A percentile compares a stretch with the other conserved stretches of the same genome.
These are phyloP conservation scores for Gavialis gangeticus DNA, from an alignment of 2,113 vertebrate species.

Conservation along the genomic window DNA sequence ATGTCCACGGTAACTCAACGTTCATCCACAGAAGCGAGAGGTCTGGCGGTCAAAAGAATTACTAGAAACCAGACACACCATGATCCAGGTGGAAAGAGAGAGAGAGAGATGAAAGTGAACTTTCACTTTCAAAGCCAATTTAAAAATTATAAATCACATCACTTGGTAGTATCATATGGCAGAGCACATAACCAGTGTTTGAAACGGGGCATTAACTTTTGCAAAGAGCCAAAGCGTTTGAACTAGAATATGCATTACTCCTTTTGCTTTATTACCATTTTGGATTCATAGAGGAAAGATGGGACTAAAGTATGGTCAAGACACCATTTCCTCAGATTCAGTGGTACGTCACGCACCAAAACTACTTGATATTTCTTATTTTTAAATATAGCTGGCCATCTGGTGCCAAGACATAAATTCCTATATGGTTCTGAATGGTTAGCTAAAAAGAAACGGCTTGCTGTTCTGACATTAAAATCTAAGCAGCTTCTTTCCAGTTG, in stretches of 20 bases:
- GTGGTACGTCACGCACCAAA: not conserved
- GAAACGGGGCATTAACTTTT: conserved; percentile 36
- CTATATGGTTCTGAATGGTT: conserved; percentile 75
- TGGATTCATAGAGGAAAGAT: not conserved
- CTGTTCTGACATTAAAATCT: conserved; percentile 73
- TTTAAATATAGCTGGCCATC: conserved; percentile 80
- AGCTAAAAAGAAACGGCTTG: conserved; percentile 76
- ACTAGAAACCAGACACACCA: not conserved
- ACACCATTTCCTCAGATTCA: not conserved
- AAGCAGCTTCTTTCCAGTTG: conserved; percentile 73
- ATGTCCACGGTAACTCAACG: not conserved
- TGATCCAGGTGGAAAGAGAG: not conserved
- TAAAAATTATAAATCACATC: conserved; percentile 31
- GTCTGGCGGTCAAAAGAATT: not conserved
- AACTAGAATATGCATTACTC: not conserved
- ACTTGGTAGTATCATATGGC: conserved; percentile 25
- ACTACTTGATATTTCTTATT: conserved; percentile 66
- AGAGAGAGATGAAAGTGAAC: not conserved
- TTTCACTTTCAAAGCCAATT: conserved; percentile 55
- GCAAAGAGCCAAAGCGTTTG: conserved; percentile 1
- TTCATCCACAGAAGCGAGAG: not conserved
- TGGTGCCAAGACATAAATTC: conserved; percentile 55
- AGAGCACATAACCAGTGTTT: conserved; percentile 16
- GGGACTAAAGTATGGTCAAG: not conserved
- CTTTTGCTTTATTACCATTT: not conserved